A percentile compares a stretch with the other conserved stretches of the same genome.
Evolutionary conservation across 2,797 vertebrate species (phyloP).

Genomic region (Enteromius unitaeniatus): DNA sequence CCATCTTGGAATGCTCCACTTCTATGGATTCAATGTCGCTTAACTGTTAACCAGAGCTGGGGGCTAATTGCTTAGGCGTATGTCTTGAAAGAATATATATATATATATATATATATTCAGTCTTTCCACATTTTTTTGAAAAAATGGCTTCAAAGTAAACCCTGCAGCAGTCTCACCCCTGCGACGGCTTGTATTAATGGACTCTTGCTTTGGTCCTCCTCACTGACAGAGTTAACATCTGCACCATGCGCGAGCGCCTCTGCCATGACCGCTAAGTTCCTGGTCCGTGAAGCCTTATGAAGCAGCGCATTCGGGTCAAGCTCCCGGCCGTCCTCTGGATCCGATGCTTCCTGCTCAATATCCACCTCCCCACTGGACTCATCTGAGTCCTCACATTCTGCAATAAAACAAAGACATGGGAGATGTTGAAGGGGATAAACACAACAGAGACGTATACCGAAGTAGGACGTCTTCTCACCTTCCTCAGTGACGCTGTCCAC

Average conservation of each 20-base stretch:
- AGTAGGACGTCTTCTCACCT: constrained; percentile 72
- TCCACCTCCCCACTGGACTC: constrained; percentile 90
- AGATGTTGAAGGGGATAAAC: neutral
- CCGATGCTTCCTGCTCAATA: constrained; percentile 87
- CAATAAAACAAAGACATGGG: neutral
- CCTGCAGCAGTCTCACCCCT: constrained; percentile 81
- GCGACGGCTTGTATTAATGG: constrained; percentile 92
- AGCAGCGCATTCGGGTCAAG: constrained; percentile 86
- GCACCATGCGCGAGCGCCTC: constrained; percentile 91
- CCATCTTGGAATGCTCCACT: no score
- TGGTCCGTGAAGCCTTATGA: constrained; percentile 81
- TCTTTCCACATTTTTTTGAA: neutral
- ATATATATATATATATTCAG: neutral
- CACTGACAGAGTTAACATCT: constrained; percentile 85
- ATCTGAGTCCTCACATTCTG: constrained; percentile 86
- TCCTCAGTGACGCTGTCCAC: constrained; percentile 92
- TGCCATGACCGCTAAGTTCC: constrained; percentile 90
- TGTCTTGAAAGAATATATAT: neutral
- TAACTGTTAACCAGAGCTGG: neutral
- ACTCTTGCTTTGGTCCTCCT: constrained; percentile 89
- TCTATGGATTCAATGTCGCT: neutral
- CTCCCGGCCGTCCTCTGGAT: constrained; percentile 86
- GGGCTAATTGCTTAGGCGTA: neutral
- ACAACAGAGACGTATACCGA: neutral
- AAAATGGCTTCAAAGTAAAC: neutral